Conservation (phyloP, 92 coral and sea anemone species). For the Micromussa lordhowensis region DNA sequence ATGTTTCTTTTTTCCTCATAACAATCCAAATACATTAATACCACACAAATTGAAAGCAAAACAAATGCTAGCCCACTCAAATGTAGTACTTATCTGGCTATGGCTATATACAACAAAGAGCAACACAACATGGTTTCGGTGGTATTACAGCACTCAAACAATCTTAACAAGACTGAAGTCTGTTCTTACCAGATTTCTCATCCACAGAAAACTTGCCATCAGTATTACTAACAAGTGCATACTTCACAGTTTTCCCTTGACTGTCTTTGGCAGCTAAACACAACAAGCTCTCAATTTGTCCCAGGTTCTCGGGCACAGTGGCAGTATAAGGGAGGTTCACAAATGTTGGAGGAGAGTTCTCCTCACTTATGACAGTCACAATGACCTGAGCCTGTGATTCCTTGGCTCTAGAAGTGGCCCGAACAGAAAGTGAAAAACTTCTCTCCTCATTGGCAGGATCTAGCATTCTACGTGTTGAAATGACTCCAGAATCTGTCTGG, state of each 20-base stretch:
- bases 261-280: conserved; percentile 83
- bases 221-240: conserved; percentile 65
- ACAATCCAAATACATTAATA: too few relatives aligned
- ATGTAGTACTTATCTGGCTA: too few relatives aligned
- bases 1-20: too few relatives aligned
- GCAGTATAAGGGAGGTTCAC: conserved; percentile 60
- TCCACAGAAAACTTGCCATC: conserved; percentile 61
- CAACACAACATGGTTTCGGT: not conserved
- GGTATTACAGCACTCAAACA: not conserved
- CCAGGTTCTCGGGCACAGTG: conserved; percentile 80
- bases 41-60: too few relatives aligned
- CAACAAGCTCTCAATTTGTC: conserved; percentile 62
- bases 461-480: conserved; percentile 57
- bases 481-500: conserved; percentile 71
- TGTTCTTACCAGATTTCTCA: conserved; percentile 68
- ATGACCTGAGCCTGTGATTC: conserved; percentile 72
- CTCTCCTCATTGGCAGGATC: conserved; percentile 60
- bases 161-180: not conserved
- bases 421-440: conserved; percentile 60
- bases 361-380: conserved; percentile 74
- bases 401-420: conserved; percentile 42
- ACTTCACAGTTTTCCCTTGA: conserved; percentile 58
- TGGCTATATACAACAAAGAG: too few relatives aligned
- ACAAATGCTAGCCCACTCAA: too few relatives aligned
- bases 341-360: conserved; percentile 79